phyloP scores from a whole-genome alignment of 2,888 invertebrate species.

The Ryuthela nishihirai region DNA sequence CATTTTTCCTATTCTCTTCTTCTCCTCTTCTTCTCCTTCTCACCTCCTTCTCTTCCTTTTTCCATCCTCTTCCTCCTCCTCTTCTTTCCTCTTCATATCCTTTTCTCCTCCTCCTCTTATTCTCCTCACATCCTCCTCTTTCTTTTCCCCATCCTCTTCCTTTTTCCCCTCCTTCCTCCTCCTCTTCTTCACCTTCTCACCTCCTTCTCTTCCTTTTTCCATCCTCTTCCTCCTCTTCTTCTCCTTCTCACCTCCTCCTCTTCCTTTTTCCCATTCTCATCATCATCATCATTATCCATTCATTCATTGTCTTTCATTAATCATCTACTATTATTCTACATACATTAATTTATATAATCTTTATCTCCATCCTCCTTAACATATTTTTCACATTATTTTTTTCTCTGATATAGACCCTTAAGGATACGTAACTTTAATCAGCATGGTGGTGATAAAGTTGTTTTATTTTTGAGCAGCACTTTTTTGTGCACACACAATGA shows the following conservation, averaged over 20 bases:
- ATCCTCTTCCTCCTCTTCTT: neutral
- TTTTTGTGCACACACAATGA: too few species aligned
- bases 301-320: too few species aligned
- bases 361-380: too few species aligned
- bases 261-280: neutral
- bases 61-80: neutral
- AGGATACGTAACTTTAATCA: too few species aligned
- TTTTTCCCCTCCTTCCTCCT: neutral
- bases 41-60: neutral
- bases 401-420: too few species aligned
- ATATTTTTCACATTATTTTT: too few species aligned
- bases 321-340: too few species aligned
- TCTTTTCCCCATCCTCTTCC: neutral
- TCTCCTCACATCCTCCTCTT: neutral
- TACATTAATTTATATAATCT: too few species aligned
- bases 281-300: neutral
- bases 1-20: too few species aligned
- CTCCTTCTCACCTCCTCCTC: neutral
- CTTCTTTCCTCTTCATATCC: neutral
- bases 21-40: neutral
- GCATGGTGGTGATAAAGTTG: too few species aligned
- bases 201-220: neutral
- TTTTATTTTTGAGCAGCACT: too few species aligned
- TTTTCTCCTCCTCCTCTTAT: neutral
- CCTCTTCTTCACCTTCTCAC: neutral